A percentile compares a stretch with the other conserved stretches of the same genome.
Evolutionary conservation across 64 coral and sea anemone species (phyloP).

Genomic region (Dendronephthya gigantea): DNA sequence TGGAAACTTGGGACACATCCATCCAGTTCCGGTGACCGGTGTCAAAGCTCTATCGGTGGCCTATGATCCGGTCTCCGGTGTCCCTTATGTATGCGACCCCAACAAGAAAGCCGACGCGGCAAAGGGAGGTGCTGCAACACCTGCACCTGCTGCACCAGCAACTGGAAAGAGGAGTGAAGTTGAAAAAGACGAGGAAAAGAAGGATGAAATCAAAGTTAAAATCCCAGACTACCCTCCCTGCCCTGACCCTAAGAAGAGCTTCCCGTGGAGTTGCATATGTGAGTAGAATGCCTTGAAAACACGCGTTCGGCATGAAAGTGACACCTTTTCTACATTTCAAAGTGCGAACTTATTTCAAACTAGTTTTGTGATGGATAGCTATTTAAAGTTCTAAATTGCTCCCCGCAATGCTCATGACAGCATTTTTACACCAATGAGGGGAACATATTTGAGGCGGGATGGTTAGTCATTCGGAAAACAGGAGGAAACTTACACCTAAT

Average conservation of each 20-base stretch:
- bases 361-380: too few relatives aligned
- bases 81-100: neutral
- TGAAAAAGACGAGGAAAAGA: neutral
- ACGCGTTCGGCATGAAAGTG: too few relatives aligned
- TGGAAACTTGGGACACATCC: neutral
- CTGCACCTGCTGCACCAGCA: neutral
- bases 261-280: conserved; percentile 5
- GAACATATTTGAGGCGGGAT: too few relatives aligned
- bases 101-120: neutral
- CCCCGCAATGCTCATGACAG: too few relatives aligned
- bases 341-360: too few relatives aligned
- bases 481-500: too few relatives aligned
- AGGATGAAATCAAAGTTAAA: conserved; percentile 5
- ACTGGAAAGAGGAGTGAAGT: neutral
- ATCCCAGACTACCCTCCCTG: conserved; percentile 1
- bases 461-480: too few relatives aligned
- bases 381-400: too few relatives aligned
- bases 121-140: neutral
- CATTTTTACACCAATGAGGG: too few relatives aligned
- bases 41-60: conserved; percentile 7
- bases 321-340: too few relatives aligned
- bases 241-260: neutral
- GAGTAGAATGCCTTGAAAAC: too few relatives aligned
- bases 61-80: neutral
- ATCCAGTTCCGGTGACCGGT: neutral